Percentiles rank a stretch among this genome's conserved stretches.
Conservation (phyloP, 2,888 invertebrate species). For the Rhogogaster chlorosoma region DNA sequence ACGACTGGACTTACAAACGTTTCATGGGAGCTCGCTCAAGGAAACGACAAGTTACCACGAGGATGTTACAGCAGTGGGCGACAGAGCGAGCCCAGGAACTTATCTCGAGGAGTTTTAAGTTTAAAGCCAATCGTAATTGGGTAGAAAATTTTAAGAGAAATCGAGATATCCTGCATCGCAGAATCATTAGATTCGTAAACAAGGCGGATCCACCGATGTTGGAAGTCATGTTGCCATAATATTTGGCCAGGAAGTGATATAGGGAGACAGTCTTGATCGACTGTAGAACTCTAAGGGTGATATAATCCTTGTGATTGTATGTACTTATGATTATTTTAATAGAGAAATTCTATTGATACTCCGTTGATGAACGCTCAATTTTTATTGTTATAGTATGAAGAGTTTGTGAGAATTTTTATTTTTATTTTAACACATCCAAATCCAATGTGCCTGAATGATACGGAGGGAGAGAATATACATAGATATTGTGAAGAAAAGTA, state of each 20-base stretch:
- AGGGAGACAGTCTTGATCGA: not conserved
- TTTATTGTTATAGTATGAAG: not conserved
- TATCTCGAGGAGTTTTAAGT: not conserved
- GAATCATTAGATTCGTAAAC: not conserved
- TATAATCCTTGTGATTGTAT: not conserved
- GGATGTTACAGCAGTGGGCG: constrained; percentile 17
- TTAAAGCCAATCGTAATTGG: not conserved
- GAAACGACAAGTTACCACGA: not conserved
- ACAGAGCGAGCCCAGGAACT: not conserved
- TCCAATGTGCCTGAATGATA: not conserved
- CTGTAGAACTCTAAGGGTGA: not conserved
- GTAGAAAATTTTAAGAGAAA: not conserved
- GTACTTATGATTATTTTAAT: not conserved
- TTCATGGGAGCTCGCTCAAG: not conserved
- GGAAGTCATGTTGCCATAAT: constrained; percentile 14
- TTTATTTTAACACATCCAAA: not conserved
- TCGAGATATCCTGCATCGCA: not conserved
- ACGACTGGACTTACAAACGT: constrained; percentile 18
- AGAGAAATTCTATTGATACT: not conserved
- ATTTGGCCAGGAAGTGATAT: not conserved
- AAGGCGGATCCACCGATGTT: constrained; percentile 18
- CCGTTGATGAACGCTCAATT: not conserved
- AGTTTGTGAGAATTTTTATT: not conserved
- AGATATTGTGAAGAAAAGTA: not conserved
- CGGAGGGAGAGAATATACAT: not conserved